A percentile compares a stretch with the other conserved stretches of the same genome.
Evolutionary conservation across 2,113 vertebrate species (phyloP).

Genomic region (Circaetus gallicus): DNA sequence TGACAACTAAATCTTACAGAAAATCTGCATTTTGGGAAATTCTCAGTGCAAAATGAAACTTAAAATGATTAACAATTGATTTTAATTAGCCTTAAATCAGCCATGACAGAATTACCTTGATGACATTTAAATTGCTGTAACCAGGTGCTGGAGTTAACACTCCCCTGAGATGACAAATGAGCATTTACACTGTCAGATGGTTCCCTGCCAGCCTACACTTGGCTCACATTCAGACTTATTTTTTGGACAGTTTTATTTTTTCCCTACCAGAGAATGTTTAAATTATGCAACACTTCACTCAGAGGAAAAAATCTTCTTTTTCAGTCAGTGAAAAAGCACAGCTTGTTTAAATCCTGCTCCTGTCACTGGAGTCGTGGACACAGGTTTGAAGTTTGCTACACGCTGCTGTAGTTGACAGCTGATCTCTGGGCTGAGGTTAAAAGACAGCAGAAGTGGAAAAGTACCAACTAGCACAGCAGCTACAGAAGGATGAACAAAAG

Average conservation of each 20-base stretch:
- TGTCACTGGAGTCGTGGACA: not conserved
- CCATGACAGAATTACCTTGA: not conserved
- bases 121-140: slow-evolving; percentile 11
- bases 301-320: not conserved
- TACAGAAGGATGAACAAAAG: not conserved
- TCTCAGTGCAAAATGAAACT: not conserved
- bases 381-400: rapidly evolving
- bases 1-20: not conserved
- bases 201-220: not conserved
- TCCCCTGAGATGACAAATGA: not conserved
- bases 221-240: not conserved
- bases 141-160: not conserved
- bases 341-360: not conserved
- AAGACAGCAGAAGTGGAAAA: not conserved
- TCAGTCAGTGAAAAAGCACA: not conserved
- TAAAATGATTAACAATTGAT: not conserved
- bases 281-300: not conserved
- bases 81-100: not conserved
- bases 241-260: not conserved
- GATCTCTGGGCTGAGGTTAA: not conserved
- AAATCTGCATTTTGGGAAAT: not conserved
- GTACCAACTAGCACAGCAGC: not conserved
- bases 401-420: not conserved
- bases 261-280: not conserved
- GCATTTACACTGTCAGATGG: not conserved